phyloP scores from a whole-genome alignment of 1,140 invertebrate species.

The Megathymus violae region DNA sequence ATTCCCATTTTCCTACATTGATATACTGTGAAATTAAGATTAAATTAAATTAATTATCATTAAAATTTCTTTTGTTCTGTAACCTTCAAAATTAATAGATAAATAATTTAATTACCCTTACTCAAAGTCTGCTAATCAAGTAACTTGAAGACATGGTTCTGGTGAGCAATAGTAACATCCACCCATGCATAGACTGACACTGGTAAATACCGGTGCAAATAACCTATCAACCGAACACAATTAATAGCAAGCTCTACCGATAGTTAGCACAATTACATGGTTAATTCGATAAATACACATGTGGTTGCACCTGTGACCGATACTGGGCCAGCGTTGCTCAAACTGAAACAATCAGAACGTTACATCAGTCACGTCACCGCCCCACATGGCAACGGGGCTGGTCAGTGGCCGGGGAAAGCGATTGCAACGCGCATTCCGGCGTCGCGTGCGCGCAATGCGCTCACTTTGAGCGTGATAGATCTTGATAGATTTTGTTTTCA shows the following conservation, averaged over 20 bases:
- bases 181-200: no score
- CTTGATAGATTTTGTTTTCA: not conserved
- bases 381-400: constrained; percentile 51
- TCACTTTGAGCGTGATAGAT: not conserved
- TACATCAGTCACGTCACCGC: constrained; percentile 49
- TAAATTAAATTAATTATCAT: no score
- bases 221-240: no score
- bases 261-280: constrained; percentile 5
- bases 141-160: no score
- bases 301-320: not conserved
- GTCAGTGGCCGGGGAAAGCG: constrained; percentile 48
- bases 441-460: constrained; percentile 35
- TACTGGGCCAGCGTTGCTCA: constrained; percentile 28
- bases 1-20: no score
- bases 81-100: no score
- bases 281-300: not conserved
- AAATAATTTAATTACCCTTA: no score
- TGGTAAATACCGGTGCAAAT: no score
- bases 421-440: constrained; percentile 42
- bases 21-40: no score
- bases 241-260: constrained; percentile 1
- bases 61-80: no score
- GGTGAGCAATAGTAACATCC: no score
- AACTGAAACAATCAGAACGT: constrained; percentile 40
- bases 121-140: no score